These are phyloP conservation scores for Drosophila paucipuncta DNA, from an alignment of 2,888 invertebrate species.

Conservation along the genomic window DNA sequence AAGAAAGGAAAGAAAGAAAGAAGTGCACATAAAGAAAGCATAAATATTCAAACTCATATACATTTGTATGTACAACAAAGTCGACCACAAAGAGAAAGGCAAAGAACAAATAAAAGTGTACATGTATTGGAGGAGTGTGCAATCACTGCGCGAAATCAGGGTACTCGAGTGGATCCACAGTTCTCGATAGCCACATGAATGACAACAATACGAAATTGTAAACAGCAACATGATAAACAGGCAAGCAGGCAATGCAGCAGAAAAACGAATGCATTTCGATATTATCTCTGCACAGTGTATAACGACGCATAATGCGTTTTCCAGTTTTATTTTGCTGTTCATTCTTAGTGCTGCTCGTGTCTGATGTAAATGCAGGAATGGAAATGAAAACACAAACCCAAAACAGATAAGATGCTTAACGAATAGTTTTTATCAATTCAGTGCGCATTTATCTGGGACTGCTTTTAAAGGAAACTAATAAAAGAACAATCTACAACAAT, in stretches of 20 bases:
- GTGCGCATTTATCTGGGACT: neutral
- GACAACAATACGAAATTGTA: neutral
- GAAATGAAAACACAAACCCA: neutral
- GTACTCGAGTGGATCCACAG: neutral
- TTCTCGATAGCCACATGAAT: neutral
- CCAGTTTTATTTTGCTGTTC: neutral
- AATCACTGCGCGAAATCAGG: neutral
- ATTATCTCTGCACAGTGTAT: neutral
- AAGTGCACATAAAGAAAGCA: neutral
- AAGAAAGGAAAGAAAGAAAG: constrained; percentile 1
- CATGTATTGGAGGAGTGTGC: neutral
- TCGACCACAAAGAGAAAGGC: neutral
- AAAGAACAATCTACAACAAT: neutral
- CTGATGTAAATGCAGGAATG: neutral
- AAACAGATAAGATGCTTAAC: neutral
- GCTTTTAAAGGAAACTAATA: neutral
- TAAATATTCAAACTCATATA: neutral
- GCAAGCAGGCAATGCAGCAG: neutral
- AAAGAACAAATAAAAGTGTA: neutral
- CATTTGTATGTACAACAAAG: neutral
- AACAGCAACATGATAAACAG: neutral
- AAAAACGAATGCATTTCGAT: neutral
- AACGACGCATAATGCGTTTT: neutral
- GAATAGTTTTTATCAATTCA: neutral
- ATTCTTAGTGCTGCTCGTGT: neutral